Evolutionary conservation across 2,888 invertebrate genomes (phyloP).

Genomic region (Drosophila mimica): DNA sequence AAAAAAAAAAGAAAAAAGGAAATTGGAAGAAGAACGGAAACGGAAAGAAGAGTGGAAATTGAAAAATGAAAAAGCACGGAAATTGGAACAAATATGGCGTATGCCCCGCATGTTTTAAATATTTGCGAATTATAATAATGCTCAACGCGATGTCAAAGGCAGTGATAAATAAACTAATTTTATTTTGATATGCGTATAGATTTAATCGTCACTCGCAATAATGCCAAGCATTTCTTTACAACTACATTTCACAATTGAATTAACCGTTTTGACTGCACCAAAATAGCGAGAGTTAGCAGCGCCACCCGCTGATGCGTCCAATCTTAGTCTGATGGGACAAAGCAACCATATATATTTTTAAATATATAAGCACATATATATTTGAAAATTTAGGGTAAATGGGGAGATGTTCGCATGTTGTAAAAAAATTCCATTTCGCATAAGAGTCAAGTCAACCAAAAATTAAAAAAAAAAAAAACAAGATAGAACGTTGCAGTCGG

Average conservation of each 20-base stretch:
- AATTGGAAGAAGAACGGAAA: too few relatives aligned
- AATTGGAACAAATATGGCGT: too few relatives aligned
- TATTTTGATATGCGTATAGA: not conserved
- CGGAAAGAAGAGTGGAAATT: too few relatives aligned
- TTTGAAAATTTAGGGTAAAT: not conserved
- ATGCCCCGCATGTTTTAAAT: constrained; percentile 1
- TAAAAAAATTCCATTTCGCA: not conserved
- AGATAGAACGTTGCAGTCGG: too few relatives aligned
- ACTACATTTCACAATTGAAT: not conserved
- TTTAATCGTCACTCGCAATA: not conserved
- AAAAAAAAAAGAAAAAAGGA: too few relatives aligned
- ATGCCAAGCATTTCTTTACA: constrained; percentile 4
- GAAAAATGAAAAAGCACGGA: too few relatives aligned
- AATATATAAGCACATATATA: too few relatives aligned
- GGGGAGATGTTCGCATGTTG: not conserved
- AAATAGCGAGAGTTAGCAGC: not conserved
- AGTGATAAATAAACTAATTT: not conserved
- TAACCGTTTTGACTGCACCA: not conserved
- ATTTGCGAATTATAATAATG: not conserved
- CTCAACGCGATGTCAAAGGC: not conserved
- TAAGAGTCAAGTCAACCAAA: not conserved
- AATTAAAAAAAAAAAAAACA: not conserved
- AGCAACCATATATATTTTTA: not conserved
- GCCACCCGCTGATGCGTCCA: constrained; percentile 4
- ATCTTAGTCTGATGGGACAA: constrained; percentile 89